These are phyloP conservation scores for Yponomeuta sedellus DNA, from an alignment of 2,888 invertebrate species.

Conservation along the genomic window DNA sequence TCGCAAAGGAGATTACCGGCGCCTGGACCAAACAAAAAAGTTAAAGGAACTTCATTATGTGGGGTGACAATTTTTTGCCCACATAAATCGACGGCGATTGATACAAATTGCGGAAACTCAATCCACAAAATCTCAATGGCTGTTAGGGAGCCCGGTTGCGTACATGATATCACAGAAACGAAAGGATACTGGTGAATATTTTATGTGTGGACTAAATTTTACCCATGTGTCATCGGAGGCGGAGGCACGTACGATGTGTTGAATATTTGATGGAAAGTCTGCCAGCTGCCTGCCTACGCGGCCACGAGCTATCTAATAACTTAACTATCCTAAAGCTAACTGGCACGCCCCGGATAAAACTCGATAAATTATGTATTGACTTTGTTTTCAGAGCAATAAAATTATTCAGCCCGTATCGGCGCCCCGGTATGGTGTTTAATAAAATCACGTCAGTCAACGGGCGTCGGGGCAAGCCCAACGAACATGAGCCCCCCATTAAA, in stretches of 20 bases:
- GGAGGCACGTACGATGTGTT: slow-evolving; percentile 42
- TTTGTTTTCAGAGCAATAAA: slow-evolving; percentile 40
- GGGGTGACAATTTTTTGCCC: slow-evolving; percentile 3
- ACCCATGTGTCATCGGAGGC: slow-evolving; percentile 47
- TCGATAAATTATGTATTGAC: slow-evolving; percentile 48
- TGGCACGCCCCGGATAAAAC: slow-evolving; percentile 52
- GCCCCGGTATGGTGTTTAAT: slow-evolving; percentile 58
- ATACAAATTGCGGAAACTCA: not conserved
- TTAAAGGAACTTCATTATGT: slow-evolving; percentile 17
- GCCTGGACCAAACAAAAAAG: slow-evolving; percentile 32
- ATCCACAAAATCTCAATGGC: not conserved
- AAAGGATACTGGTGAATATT: slow-evolving; percentile 43
- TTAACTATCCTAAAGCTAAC: slow-evolving; percentile 52
- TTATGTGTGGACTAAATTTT: slow-evolving; percentile 49
- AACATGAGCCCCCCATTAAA: slow-evolving; percentile 76
- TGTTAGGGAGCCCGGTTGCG: slow-evolving; percentile 9
- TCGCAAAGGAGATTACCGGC: slow-evolving; percentile 59
- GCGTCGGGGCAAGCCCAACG: slow-evolving; percentile 66
- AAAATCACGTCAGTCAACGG: slow-evolving; percentile 73
- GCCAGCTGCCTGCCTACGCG: slow-evolving; percentile 37
- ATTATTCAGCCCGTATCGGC: slow-evolving; percentile 48
- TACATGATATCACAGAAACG: slow-evolving; percentile 27
- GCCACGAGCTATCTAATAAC: slow-evolving; percentile 51
- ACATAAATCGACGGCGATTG: not conserved
- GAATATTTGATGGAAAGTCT: slow-evolving; percentile 55